A percentile compares a stretch with the other conserved stretches of the same genome.
These are phyloP conservation scores for Drosophila greeni DNA, from an alignment of 2,888 invertebrate genomes.

Conservation along the genomic window DNA sequence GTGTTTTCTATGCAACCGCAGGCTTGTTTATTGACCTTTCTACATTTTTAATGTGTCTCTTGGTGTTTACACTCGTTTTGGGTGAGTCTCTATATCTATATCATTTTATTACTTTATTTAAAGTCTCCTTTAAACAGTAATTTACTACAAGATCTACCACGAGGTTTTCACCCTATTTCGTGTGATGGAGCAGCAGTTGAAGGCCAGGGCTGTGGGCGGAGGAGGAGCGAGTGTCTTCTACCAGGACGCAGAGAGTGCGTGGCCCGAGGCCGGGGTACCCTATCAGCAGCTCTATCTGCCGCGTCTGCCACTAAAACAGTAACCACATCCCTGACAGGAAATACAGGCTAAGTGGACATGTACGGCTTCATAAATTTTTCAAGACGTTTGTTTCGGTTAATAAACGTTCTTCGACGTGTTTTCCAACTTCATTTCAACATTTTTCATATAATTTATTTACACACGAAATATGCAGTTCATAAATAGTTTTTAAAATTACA, in stretches of 20 bases:
- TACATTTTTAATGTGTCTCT: conserved; percentile 59
- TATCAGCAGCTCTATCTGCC: conserved; percentile 55
- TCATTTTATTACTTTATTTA: not conserved
- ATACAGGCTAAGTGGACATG: not conserved
- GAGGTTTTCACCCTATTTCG: conserved; percentile 69
- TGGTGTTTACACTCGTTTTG: conserved; percentile 54
- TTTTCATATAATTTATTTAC: conserved; percentile 70
- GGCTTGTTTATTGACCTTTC: conserved; percentile 65
- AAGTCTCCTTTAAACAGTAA: conserved; percentile 30
- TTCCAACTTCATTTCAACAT: conserved; percentile 44
- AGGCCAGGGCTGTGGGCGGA: conserved; percentile 5
- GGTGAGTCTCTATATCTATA: conserved; percentile 38
- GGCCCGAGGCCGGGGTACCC: conserved; percentile 36
- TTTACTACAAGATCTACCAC: conserved; percentile 66
- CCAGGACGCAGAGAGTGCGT: conserved; percentile 51
- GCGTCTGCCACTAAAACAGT: conserved; percentile 46
- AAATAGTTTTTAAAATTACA: conserved; percentile 74
- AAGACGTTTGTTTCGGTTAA: conserved; percentile 25
- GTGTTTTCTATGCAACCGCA: conserved; percentile 57
- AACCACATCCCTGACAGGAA: not conserved
- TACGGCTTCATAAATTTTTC: conserved; percentile 6
- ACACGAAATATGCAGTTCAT: conserved; percentile 65
- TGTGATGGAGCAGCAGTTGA: conserved; percentile 52
- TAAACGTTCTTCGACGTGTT: conserved; percentile 16
- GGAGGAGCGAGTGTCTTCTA: conserved; percentile 15